These are phyloP conservation scores for Euwallacea fornicatus DNA, from an alignment of 1,140 invertebrate species.

Conservation along the genomic window DNA sequence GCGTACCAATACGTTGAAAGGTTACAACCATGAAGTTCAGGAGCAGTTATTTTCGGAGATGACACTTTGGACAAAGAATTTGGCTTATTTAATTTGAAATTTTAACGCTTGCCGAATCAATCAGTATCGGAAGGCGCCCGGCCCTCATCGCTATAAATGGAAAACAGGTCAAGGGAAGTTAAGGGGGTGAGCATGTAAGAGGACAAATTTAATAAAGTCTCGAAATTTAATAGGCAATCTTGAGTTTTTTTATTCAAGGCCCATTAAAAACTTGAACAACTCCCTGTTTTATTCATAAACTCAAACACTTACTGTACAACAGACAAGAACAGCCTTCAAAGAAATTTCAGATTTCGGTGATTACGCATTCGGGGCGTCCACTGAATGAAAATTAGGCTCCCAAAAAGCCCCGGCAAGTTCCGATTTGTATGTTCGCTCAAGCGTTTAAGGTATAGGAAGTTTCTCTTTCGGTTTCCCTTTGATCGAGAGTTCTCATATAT, in stretches of 20 bases:
- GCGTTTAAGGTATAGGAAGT: conserved; percentile 25
- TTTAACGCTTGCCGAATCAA: too few relatives aligned
- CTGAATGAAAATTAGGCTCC: conserved; percentile 19
- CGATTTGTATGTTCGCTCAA: conserved; percentile 26
- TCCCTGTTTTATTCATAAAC: conserved; percentile 19
- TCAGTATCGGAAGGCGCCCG: too few relatives aligned
- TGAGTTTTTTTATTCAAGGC: neutral
- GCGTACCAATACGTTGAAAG: conserved; percentile 28
- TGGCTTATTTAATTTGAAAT: too few relatives aligned
- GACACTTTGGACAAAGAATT: neutral
- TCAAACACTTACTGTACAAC: conserved; percentile 14
- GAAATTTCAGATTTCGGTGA: conserved; percentile 23
- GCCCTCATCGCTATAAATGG: too few relatives aligned
- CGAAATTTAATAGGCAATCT: neutral
- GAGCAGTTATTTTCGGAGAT: conserved; percentile 9
- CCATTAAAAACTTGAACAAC: conserved; percentile 14
- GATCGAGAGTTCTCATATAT: conserved; percentile 15
- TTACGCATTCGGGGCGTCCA: conserved; percentile 23
- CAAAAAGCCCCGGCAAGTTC: conserved; percentile 8
- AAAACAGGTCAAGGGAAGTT: too few relatives aligned
- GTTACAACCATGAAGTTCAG: conserved; percentile 9
- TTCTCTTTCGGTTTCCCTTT: conserved; percentile 3
- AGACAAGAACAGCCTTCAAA: conserved; percentile 8
- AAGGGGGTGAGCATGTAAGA: too few relatives aligned
- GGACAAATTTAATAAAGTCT: too few relatives aligned